These are phyloP conservation scores for Leptopilina boulardi DNA, from an alignment of 1,140 invertebrate genomes.

Conservation along the genomic window DNA sequence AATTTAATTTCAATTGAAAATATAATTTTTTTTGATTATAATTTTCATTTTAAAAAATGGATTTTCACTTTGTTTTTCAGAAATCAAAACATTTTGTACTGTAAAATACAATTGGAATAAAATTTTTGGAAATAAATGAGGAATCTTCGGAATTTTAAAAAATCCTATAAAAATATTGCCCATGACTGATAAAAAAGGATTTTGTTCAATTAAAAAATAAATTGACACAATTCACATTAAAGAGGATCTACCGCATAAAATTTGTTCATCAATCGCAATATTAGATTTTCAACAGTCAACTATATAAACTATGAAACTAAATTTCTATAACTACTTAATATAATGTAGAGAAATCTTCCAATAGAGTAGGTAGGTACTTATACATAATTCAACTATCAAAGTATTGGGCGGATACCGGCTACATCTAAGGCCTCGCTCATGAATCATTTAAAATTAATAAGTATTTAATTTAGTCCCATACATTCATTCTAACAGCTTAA, in stretches of 20 bases:
- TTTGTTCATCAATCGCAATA: conserved; percentile 42
- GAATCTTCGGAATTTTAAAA: no score
- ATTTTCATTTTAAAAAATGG: no score
- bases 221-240: conserved; percentile 42
- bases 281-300: conserved; percentile 14
- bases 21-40: no score
- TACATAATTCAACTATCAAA: conserved; percentile 56
- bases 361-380: conserved; percentile 56
- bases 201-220: conserved; percentile 40
- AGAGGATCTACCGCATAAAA: conserved; percentile 43
- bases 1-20: no score
- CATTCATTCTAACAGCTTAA: conserved; percentile 66
- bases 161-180: neutral
- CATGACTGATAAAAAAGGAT: no score
- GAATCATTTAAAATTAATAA: conserved; percentile 67
- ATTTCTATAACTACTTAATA: conserved; percentile 61
- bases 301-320: conserved; percentile 68
- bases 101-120: no score
- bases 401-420: conserved; percentile 75
- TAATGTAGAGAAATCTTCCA: conserved; percentile 61
- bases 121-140: no score
- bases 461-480: conserved; percentile 65
- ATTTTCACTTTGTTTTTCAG: no score
- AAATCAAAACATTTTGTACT: no score
- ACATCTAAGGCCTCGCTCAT: conserved; percentile 76